Evolutionary conservation across 2,888 invertebrate species (phyloP).

Genomic region (Megamerina dolium): DNA sequence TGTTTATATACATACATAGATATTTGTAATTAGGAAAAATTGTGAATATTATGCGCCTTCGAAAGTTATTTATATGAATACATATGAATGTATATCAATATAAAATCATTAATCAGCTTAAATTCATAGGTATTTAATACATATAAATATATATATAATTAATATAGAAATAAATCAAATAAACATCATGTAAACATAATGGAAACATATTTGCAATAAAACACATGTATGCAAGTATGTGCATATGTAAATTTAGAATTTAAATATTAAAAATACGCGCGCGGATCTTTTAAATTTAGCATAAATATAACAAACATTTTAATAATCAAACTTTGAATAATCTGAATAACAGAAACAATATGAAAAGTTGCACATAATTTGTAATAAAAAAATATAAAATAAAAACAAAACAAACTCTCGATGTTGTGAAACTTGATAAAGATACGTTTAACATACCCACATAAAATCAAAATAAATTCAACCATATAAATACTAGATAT

Average conservation of each 20-base stretch:
- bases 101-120: constrained; percentile 7
- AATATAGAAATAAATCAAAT: too few species aligned
- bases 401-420: constrained; percentile 39
- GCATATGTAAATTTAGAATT: constrained; percentile 3
- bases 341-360: too few species aligned
- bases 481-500: too few species aligned
- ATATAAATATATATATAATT: too few species aligned
- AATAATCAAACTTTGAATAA: too few species aligned
- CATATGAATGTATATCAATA: constrained; percentile 9
- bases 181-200: too few species aligned
- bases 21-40: constrained; percentile 27
- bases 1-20: too few species aligned
- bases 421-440: constrained; percentile 49
- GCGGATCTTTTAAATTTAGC: too few species aligned
- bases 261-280: too few species aligned
- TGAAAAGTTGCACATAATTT: constrained; percentile 15
- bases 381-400: constrained; percentile 12
- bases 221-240: background rate
- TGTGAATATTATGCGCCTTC: constrained; percentile 49
- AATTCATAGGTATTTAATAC: constrained; percentile 8
- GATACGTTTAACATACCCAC: constrained; percentile 38
- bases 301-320: too few species aligned
- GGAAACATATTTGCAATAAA: too few species aligned
- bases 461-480: constrained; percentile 17
- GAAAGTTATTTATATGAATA: constrained; percentile 33